Percentiles rank a stretch among this genome's conserved stretches.
phyloP scores from a whole-genome alignment of 2,797 vertebrate genomes.

The Spondyliosoma cantharus region DNA sequence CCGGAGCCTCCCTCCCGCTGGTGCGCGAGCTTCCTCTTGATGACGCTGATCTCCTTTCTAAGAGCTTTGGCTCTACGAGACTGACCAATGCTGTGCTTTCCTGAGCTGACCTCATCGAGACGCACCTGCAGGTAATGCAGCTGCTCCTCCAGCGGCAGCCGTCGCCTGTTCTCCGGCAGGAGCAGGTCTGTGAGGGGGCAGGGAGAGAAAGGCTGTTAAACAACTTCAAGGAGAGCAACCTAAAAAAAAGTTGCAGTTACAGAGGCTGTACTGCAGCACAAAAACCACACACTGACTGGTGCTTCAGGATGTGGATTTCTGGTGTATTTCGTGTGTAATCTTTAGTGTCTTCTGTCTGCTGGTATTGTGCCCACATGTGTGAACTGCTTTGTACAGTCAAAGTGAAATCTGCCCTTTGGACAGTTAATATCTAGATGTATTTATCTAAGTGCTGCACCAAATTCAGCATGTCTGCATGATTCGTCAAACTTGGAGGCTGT shows the following conservation, averaged over 20 bases:
- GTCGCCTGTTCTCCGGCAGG: slow-evolving; percentile 91
- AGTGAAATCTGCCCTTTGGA: too few relatives aligned
- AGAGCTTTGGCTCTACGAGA: slow-evolving; percentile 96
- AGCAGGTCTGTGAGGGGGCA: slow-evolving; percentile 84
- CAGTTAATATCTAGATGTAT: too few relatives aligned
- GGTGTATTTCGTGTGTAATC: too few relatives aligned
- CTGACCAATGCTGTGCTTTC: slow-evolving; percentile 95
- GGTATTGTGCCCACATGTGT: too few relatives aligned
- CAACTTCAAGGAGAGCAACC: background rate
- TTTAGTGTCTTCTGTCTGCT: too few relatives aligned
- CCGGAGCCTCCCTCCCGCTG: slow-evolving; percentile 89
- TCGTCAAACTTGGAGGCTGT: background rate
- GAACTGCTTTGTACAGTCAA: too few relatives aligned
- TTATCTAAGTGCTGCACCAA: background rate
- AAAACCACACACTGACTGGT: too few relatives aligned
- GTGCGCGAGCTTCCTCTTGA: slow-evolving; percentile 94
- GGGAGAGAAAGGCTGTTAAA: background rate
- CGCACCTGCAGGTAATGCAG: slow-evolving; percentile 91
- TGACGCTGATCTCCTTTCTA: slow-evolving; percentile 95
- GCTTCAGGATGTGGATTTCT: too few relatives aligned
- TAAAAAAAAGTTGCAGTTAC: too few relatives aligned
- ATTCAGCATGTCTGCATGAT: background rate
- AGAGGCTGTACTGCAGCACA: too few relatives aligned
- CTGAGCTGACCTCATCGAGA: slow-evolving; percentile 90
- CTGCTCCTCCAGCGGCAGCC: slow-evolving; percentile 94